Conservation (phyloP, 2,113 vertebrate genomes). For the Isurus oxyrinchus region DNA sequence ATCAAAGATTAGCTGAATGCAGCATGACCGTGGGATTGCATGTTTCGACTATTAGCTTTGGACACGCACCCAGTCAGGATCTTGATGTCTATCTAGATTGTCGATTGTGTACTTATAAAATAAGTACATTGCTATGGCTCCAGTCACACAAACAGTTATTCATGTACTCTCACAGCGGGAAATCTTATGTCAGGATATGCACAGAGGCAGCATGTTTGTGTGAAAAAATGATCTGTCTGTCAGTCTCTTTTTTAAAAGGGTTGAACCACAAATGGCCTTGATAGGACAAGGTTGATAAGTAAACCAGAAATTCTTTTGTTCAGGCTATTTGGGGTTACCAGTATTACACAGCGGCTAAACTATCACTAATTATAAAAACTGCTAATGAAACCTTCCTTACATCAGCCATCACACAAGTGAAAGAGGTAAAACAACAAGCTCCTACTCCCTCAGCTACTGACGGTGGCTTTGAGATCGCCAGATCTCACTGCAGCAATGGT, state of each 20-base stretch:
- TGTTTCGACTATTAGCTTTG: not conserved
- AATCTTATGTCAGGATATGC: not conserved
- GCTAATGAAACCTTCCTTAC: not conserved
- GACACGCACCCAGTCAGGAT: not conserved
- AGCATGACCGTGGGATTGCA: not conserved
- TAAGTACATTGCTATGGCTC: not conserved
- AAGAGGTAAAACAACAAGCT: not conserved
- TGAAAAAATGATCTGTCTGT: not conserved
- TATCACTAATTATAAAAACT: not conserved
- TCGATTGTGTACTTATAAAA: not conserved
- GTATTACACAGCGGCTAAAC: not conserved
- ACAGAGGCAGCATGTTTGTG: not conserved
- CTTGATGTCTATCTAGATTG: not conserved
- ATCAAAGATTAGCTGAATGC: not conserved
- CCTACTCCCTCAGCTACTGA: not conserved
- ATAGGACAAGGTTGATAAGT: not conserved
- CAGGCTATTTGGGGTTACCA: not conserved
- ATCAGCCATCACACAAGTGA: not conserved
- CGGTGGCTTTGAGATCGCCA: not conserved
- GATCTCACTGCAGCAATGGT: not conserved
- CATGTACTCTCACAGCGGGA: not conserved
- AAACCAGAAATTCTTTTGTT: not conserved
- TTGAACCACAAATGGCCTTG: not conserved
- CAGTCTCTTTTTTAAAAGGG: not conserved
- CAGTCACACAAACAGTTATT: slow-evolving; percentile 8